Evolutionary conservation across 2,113 vertebrate species (phyloP), one percentile per base, ranked within the genome.

Genomic region (Colossoma macropomum): DNA sequence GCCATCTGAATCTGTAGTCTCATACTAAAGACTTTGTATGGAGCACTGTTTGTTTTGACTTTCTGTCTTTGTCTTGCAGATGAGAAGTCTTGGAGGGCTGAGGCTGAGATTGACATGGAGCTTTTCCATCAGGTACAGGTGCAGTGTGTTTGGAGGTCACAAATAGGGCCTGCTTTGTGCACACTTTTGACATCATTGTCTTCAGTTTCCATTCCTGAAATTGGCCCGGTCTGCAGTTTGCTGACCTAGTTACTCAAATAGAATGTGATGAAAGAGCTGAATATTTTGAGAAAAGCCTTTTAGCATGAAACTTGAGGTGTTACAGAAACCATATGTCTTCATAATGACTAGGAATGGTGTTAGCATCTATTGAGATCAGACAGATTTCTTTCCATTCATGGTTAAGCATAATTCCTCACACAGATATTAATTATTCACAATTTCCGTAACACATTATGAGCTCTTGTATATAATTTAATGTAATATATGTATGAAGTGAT

Each of bases 61-160:
- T 74, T 83, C 80, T 48, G 85, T 90, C 93, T 88, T 82, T 65
- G 91, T 88, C 32, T 71, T 60, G 27, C 91, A 98, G 98, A 99
- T 95, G 97, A 99, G 81, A 96, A 93, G 69, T 98, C 96, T 8
- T 99, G 98, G 98, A 98, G 97, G 83, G 95, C 96, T 85, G 97
- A 99, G 93, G 98, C 97, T 91, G 97, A 99, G 94, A 99, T 99
- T 34, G 98, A 99, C 93, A 99, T 98, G 97, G 98, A 99, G 89
- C 93, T 98, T 81, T 99, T 99, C 94, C 98, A 99, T 92, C 98
- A 99, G 97, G 98, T 99, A 96, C 59, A 89, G 79, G 85, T 88
- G 59, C 76, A 75, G 15, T 66, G 32, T 28, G 21, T 80, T 71
- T 77, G 54, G 62, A 52, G 68, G 68, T 77, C 27, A 83, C 21